Conservation (phyloP, 2,113 vertebrate genomes). For the Cebus imitator region DNA sequence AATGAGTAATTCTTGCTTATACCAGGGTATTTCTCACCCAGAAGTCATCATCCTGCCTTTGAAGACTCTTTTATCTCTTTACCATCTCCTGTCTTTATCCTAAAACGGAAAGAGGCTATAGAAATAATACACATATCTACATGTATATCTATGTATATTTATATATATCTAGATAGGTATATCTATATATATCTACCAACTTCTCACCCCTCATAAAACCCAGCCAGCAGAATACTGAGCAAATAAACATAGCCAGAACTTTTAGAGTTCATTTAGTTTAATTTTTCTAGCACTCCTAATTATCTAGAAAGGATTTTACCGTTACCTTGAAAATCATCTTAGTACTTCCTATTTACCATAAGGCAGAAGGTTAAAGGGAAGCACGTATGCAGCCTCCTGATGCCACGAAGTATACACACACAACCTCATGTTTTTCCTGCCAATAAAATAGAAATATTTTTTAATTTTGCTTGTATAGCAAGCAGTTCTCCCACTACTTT, state of each 20-base stretch:
- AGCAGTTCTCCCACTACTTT: background rate
- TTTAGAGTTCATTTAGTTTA: background rate
- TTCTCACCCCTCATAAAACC: background rate
- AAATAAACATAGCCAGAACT: background rate
- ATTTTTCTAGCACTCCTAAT: background rate
- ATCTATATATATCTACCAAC: background rate
- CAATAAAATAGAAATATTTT: background rate
- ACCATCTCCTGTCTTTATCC: background rate
- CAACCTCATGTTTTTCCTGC: background rate
- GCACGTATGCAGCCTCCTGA: background rate
- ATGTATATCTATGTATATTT: background rate
- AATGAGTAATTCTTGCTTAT: background rate
- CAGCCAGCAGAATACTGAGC: background rate
- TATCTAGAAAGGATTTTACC: background rate
- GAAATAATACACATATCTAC: background rate
- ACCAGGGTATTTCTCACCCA: background rate
- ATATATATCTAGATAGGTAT: no score
- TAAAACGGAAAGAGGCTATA: background rate
- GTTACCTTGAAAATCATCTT: background rate
- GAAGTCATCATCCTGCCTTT: background rate
- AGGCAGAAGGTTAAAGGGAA: slow-evolving; percentile 20
- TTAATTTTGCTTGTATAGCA: background rate
- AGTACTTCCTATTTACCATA: background rate
- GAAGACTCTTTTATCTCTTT: background rate
- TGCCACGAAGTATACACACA: background rate